These are phyloP conservation scores for Pandemis corylana DNA, from an alignment of 2,888 invertebrate genomes.

Conservation along the genomic window DNA sequence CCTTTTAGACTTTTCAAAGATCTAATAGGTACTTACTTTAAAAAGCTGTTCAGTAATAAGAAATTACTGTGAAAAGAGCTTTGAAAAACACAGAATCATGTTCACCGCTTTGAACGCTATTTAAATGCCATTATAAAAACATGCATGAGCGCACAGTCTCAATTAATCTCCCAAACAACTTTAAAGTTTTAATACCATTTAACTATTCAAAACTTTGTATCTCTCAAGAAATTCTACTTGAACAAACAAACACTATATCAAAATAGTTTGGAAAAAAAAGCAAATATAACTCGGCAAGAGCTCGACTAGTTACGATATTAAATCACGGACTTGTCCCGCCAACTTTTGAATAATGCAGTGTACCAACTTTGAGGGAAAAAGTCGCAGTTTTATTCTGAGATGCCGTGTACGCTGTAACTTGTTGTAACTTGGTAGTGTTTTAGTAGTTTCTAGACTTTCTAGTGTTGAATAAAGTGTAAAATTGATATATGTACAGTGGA, in stretches of 20 bases:
- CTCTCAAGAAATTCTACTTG: conserved; percentile 10
- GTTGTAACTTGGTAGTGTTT: conserved; percentile 7
- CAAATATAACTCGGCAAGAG: conserved; percentile 27
- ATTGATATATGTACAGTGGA: background rate
- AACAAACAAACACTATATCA: conserved; percentile 40
- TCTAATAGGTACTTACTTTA: too few species aligned
- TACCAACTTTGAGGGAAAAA: conserved; percentile 39
- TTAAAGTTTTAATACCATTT: conserved; percentile 34
- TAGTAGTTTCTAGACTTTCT: conserved; percentile 14
- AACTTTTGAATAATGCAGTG: conserved; percentile 43
- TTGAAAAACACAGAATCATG: background rate
- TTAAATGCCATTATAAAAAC: conserved; percentile 34
- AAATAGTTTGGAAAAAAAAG: conserved; percentile 38
- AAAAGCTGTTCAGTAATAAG: too few species aligned
- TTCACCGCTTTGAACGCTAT: background rate
- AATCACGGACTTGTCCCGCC: conserved; percentile 38
- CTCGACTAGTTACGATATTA: conserved; percentile 41
- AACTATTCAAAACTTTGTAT: conserved; percentile 26
- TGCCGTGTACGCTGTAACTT: conserved; percentile 27
- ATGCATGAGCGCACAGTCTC: conserved; percentile 20
- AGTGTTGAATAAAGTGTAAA: conserved; percentile 7
- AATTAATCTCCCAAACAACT: conserved; percentile 11
- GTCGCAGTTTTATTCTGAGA: conserved; percentile 29
- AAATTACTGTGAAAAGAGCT: too few species aligned
- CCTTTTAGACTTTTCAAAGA: too few species aligned